These are phyloP conservation scores for Antedon mediterranea DNA, from an alignment of 53 echinoderm and acorn worm species.

Conservation along the genomic window DNA sequence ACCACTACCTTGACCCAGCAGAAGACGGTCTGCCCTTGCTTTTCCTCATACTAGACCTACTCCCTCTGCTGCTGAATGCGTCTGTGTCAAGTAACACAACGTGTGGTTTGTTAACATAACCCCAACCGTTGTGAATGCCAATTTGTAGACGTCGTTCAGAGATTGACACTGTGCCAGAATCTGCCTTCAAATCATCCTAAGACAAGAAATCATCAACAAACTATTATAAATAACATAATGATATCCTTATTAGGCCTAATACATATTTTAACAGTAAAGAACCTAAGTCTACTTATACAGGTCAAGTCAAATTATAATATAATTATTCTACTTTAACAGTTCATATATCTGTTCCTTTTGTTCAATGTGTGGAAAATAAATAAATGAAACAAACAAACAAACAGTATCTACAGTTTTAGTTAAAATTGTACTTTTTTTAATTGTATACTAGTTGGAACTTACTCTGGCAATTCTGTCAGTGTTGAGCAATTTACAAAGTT, in stretches of 20 bases:
- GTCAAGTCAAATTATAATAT: too few relatives aligned
- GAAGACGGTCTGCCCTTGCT: constrained; percentile 26
- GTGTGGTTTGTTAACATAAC: constrained; percentile 86
- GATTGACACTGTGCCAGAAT: constrained; percentile 45
- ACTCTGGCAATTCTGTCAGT: constrained; percentile 65
- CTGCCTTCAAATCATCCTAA: constrained; percentile 60
- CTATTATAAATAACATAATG: too few relatives aligned
- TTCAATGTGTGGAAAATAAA: too few relatives aligned
- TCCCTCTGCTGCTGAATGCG: constrained; percentile 13
- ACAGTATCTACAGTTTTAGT: too few relatives aligned
- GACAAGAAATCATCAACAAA: not conserved
- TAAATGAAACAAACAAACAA: too few relatives aligned
- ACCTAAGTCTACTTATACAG: too few relatives aligned
- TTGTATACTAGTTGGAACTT: constrained; percentile 19
- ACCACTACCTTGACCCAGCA: constrained; percentile 35
- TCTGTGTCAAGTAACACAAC: constrained; percentile 44
- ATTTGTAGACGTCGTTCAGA: constrained; percentile 75
- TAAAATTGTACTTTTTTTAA: too few relatives aligned
- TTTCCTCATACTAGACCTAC: constrained; percentile 27
- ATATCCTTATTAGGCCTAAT: too few relatives aligned
- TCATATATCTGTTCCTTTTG: too few relatives aligned
- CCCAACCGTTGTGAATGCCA: constrained; percentile 92
- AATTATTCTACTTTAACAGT: too few relatives aligned
- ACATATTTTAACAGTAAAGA: too few relatives aligned
- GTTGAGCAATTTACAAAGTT: constrained; percentile 65